A percentile compares a stretch with the other conserved stretches of the same genome.
These are phyloP conservation scores for Picus viridis DNA, from an alignment of 2,797 vertebrate species.

Conservation along the genomic window DNA sequence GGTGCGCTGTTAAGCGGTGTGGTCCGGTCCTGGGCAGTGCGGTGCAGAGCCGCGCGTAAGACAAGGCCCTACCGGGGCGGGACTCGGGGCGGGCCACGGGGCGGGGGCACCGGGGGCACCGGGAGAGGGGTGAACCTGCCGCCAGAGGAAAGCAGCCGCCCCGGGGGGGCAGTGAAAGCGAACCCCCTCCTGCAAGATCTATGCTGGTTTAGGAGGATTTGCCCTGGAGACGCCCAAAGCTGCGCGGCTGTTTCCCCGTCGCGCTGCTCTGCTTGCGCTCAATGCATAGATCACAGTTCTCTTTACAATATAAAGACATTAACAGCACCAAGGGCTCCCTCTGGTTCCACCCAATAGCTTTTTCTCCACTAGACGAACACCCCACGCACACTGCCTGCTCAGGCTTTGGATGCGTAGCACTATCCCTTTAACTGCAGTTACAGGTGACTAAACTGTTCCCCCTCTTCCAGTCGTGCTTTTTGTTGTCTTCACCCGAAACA, in stretches of 20 bases:
- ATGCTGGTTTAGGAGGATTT: too few relatives aligned
- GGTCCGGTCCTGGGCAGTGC: too few relatives aligned
- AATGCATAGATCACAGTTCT: too few relatives aligned
- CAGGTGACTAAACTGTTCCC: not conserved
- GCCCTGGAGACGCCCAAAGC: too few relatives aligned
- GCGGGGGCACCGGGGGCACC: not conserved
- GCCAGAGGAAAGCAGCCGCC: too few relatives aligned
- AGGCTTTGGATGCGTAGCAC: rapidly evolving
- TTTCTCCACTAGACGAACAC: too few relatives aligned
- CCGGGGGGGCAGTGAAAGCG: too few relatives aligned
- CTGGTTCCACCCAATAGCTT: rapidly evolving
- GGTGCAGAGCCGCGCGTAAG: too few relatives aligned
- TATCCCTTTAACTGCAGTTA: not conserved
- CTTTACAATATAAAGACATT: not conserved
- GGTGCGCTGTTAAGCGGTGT: too few relatives aligned
- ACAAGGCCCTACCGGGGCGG: too few relatives aligned
- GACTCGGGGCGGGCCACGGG: not conserved
- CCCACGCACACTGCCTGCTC: rapidly evolving
- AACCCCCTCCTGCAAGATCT: too few relatives aligned
- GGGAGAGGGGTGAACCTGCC: not conserved
- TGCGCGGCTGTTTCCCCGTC: not conserved
- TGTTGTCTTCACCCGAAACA: not conserved
- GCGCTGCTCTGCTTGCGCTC: not conserved
- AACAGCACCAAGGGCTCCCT: not conserved
- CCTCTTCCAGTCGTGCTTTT: not conserved